Evolutionary conservation across 30 jellyfish, hydroid and myxozoan genomes (phyloP), one percentile per base, ranked within the genome.

Genomic region (Hydractinia echinata): DNA sequence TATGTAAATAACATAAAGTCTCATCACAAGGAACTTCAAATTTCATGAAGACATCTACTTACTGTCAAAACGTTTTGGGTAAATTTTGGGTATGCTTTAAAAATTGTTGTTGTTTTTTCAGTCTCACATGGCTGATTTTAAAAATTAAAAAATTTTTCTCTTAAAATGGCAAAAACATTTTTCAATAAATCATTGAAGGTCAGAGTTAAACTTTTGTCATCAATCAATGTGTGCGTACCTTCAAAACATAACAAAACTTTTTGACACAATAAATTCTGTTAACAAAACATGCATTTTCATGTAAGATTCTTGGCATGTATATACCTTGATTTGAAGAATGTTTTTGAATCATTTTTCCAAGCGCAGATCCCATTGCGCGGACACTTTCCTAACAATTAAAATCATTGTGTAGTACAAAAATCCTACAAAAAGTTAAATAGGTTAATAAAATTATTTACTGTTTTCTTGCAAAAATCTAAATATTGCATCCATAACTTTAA

Each of bases 401-500:
- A 62, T 11, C 1, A 67, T 72, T 0, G 44, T 52, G 20, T 69
- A 52, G 11, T 8, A 8, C 52, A 72, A 51, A 69, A 51, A 15
- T 51, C 53, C 82, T 53, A 19, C 9, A 4, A 18, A 54, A 44
- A 83, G 8, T 16, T 14, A 4, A 6, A 76, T 5, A 61, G 5
- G 52, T 55, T 39, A 20, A n/a, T 56, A 77, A 20, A 53, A 53
- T 10, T 77, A 66, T 86, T 21, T 79, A 91, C 97, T 79, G 89
- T 83, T 58, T 73, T 70, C 89, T 91, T 91, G 94, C 97, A 91
- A 54, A 84, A 91, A 67, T 91, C 96, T 79, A 91, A 82, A 81
- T 91, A 91, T 81, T 91, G 97, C 88, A 86, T 67, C 97, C 97
- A 91, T 67, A 91, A 67, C 51, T 82, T 83, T 80, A 91, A 54